Percentiles rank a stretch among this genome's conserved stretches.
Evolutionary conservation across 2,797 vertebrate species (phyloP).

Genomic region (Propithecus perrieri): DNA sequence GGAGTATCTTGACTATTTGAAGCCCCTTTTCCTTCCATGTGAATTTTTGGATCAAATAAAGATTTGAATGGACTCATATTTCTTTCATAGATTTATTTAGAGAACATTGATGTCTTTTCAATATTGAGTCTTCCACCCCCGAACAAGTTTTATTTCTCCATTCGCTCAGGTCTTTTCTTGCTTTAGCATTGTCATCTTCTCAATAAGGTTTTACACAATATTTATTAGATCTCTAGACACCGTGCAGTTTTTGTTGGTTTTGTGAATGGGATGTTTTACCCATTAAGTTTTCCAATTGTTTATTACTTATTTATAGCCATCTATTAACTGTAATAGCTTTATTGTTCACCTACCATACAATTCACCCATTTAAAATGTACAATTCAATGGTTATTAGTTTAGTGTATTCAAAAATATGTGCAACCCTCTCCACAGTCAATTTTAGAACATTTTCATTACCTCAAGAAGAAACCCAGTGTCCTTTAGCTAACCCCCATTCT

Average conservation of each 20-base stretch:
- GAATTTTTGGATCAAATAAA: conserved; percentile 13
- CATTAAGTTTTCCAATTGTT: background rate
- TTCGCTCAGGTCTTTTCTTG: background rate
- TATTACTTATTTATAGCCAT: background rate
- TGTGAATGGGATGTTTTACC: background rate
- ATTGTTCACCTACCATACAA: background rate
- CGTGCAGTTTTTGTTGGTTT: background rate
- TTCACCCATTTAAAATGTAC: background rate
- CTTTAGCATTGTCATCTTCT: background rate
- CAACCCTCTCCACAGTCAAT: background rate
- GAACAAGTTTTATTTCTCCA: background rate
- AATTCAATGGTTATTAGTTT: background rate
- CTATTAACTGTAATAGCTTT: background rate
- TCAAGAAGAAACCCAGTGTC: background rate
- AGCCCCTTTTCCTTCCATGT: background rate
- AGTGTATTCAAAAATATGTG: background rate
- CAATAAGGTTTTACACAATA: background rate
- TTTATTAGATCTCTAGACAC: background rate
- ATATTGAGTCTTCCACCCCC: background rate
- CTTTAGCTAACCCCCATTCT: background rate
- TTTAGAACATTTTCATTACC: background rate
- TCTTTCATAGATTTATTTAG: background rate
- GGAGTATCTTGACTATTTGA: background rate
- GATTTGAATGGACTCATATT: background rate
- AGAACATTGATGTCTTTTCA: background rate